A percentile compares a stretch with the other conserved stretches of the same genome.
phyloP scores from a whole-genome alignment of 2,888 invertebrate species.

The Oeneis ivallda region DNA sequence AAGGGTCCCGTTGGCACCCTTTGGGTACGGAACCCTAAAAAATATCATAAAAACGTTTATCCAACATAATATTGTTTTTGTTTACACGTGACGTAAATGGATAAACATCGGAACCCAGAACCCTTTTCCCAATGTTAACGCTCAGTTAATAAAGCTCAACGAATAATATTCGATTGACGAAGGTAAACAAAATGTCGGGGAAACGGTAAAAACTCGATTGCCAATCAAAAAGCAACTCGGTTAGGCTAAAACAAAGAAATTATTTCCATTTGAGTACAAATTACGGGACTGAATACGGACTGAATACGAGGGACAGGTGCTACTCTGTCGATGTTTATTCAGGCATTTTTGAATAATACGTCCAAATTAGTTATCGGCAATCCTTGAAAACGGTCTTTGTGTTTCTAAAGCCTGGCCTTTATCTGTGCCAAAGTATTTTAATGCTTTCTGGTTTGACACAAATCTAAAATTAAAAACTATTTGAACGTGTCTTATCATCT shows the following conservation, averaged over 20 bases:
- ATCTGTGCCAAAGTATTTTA: neutral
- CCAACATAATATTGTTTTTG: neutral
- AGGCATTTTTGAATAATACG: too few species aligned
- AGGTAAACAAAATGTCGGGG: neutral
- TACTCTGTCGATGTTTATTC: neutral
- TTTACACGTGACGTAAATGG: slow-evolving; percentile 1
- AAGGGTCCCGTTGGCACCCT: too few species aligned
- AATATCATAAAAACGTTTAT: slow-evolving; percentile 1
- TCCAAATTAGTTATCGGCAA: too few species aligned
- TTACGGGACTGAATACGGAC: neutral
- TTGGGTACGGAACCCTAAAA: too few species aligned
- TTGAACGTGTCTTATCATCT: too few species aligned
- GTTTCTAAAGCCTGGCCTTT: too few species aligned
- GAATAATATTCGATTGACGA: neutral
- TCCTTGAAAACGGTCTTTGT: too few species aligned
- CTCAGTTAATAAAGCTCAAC: neutral
- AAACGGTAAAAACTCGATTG: neutral
- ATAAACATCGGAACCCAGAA: neutral
- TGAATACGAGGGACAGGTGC: too few species aligned
- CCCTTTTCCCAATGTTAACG: neutral
- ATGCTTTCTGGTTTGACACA: neutral
- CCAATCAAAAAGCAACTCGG: slow-evolving; percentile 17
- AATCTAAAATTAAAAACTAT: too few species aligned
- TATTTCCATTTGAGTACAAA: slow-evolving; percentile 12
- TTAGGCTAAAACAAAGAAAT: slow-evolving; percentile 16